These are phyloP conservation scores for Sebastes minor DNA, from an alignment of 2,797 vertebrate genomes.

Conservation along the genomic window DNA sequence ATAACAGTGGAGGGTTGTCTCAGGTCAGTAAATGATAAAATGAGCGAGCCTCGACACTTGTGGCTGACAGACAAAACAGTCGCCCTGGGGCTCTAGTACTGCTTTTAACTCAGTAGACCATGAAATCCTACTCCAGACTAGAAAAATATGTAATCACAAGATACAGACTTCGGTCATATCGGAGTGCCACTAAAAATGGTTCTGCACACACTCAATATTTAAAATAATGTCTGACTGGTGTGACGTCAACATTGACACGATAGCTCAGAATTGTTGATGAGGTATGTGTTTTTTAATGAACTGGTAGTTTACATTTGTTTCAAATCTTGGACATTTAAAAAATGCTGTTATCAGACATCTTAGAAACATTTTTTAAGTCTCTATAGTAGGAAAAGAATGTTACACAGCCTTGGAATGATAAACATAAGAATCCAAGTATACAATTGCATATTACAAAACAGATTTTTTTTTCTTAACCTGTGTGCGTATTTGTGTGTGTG, in stretches of 20 bases:
- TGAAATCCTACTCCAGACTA: slow-evolving; percentile 67
- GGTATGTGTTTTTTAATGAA: neutral
- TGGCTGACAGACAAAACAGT: slow-evolving; percentile 66
- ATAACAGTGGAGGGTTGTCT: slow-evolving; percentile 63
- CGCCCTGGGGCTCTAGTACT: slow-evolving; percentile 52
- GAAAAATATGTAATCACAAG: slow-evolving; percentile 53
- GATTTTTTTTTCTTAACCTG: neutral
- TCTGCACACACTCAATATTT: slow-evolving; percentile 25
- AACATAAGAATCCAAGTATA: neutral
- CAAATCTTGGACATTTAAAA: neutral
- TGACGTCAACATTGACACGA: neutral
- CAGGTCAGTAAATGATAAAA: slow-evolving; percentile 75
- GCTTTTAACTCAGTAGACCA: slow-evolving; percentile 75
- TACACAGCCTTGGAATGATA: neutral
- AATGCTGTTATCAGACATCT: neutral
- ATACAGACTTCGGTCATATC: slow-evolving; percentile 12
- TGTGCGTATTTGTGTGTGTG: slow-evolving; percentile 4
- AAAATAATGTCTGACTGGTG: slow-evolving; percentile 5
- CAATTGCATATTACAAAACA: neutral
- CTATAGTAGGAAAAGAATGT: neutral
- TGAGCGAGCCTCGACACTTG: slow-evolving; percentile 51
- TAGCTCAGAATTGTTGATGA: neutral
- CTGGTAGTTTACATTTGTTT: neutral
- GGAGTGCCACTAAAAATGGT: slow-evolving; percentile 23
- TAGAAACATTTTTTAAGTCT: neutral